Percentiles rank a stretch among this genome's conserved stretches.
These are phyloP conservation scores for Phoronis australis DNA, from an alignment of 2,888 invertebrate species.

Conservation along the genomic window DNA sequence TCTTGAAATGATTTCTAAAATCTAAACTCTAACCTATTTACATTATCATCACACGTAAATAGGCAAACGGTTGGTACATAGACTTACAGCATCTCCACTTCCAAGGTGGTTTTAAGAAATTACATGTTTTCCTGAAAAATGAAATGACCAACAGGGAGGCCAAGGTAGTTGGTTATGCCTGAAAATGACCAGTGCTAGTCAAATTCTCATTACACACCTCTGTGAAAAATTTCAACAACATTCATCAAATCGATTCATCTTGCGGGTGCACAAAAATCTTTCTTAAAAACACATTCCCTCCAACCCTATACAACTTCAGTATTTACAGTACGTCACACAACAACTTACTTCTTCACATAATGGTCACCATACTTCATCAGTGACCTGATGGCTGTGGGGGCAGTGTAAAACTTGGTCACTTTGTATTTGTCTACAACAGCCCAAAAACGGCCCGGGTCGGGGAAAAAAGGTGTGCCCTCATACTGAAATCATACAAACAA, in stretches of 20 bases:
- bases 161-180: too few species aligned
- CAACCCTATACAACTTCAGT: background rate
- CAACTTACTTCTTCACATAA: conserved; percentile 66
- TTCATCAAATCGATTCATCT: too few species aligned
- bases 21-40: background rate
- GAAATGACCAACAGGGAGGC: too few species aligned
- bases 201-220: too few species aligned
- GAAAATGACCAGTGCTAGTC: too few species aligned
- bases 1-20: too few species aligned
- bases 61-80: background rate
- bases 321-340: background rate
- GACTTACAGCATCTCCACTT: background rate
- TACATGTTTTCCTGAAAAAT: too few species aligned
- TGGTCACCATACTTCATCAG: conserved; percentile 92
- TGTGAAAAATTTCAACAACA: too few species aligned
- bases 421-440: conserved; percentile 85
- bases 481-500: too few species aligned
- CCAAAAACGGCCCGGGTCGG: conserved; percentile 92
- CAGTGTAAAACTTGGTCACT: conserved; percentile 93
- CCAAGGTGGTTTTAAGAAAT: too few species aligned
- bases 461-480: conserved; percentile 95
- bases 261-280: too few species aligned
- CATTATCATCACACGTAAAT: background rate
- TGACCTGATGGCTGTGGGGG: conserved; percentile 94
- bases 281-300: background rate